These are phyloP conservation scores for Ochropacha duplaris DNA, from an alignment of 2,888 invertebrate genomes.

Conservation along the genomic window DNA sequence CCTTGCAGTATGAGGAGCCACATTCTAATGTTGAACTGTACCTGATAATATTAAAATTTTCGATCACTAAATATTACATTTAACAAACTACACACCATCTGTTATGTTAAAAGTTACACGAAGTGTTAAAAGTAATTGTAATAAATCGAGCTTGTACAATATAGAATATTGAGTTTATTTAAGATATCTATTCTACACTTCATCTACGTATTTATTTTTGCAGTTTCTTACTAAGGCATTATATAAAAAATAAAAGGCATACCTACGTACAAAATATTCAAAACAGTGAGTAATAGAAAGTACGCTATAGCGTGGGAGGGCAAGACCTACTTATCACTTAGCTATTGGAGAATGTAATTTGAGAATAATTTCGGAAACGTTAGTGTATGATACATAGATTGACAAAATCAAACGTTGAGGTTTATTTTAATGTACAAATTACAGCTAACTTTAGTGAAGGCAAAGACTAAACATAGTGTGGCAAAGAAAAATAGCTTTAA, in stretches of 20 bases:
- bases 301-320: background rate
- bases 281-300: background rate
- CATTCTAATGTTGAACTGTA: slow-evolving; percentile 92
- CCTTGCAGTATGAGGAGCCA: slow-evolving; percentile 92
- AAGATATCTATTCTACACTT: background rate
- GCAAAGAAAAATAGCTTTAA: background rate
- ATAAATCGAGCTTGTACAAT: too few relatives aligned
- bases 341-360: background rate
- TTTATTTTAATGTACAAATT: background rate
- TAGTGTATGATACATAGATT: background rate
- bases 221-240: background rate
- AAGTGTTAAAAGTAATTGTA: background rate
- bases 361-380: background rate
- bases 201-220: background rate
- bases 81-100: too few relatives aligned
- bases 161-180: background rate
- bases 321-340: background rate
- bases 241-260: background rate
- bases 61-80: too few relatives aligned
- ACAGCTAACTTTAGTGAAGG: background rate
- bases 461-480: background rate
- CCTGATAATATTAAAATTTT: slow-evolving; percentile 38
- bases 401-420: background rate
- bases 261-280: background rate
- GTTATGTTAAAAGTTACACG: too few relatives aligned